Percentiles rank a stretch among this genome's conserved stretches.
Conservation (phyloP, 2,797 vertebrate species). For the Melanotaenia parkinsoni region DNA sequence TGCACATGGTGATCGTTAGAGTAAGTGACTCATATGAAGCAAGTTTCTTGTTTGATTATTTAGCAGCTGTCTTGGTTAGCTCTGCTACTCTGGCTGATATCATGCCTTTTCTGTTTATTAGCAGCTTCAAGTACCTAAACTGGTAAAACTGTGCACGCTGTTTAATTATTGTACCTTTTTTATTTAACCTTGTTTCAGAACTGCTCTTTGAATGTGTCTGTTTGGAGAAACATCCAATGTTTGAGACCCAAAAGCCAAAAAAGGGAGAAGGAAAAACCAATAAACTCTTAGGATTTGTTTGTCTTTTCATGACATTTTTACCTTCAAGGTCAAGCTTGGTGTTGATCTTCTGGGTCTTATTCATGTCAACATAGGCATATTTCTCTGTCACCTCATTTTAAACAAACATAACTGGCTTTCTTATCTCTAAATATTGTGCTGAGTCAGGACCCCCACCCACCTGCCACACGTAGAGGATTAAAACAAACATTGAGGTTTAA, state of each 20-base stretch:
- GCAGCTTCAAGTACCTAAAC: background rate
- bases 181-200: background rate
- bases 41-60: background rate
- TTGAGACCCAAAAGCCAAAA: background rate
- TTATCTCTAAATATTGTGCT: constrained; percentile 7
- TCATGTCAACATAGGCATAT: background rate
- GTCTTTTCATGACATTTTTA: background rate
- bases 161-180: background rate
- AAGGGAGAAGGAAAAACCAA: background rate
- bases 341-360: background rate
- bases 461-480: constrained; percentile 39
- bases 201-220: background rate
- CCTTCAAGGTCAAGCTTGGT: background rate
- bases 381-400: constrained; percentile 5
- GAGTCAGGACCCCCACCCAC: constrained; percentile 15
- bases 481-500: constrained; percentile 50
- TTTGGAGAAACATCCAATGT: background rate
- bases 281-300: background rate
- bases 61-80: background rate
- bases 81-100: background rate
- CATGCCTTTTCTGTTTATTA: background rate
- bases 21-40: background rate
- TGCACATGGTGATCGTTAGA: background rate
- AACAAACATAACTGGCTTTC: constrained; percentile 11
- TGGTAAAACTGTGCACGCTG: background rate